phyloP scores from a whole-genome alignment of 2,888 invertebrate species.

The Hartigia nigra region DNA sequence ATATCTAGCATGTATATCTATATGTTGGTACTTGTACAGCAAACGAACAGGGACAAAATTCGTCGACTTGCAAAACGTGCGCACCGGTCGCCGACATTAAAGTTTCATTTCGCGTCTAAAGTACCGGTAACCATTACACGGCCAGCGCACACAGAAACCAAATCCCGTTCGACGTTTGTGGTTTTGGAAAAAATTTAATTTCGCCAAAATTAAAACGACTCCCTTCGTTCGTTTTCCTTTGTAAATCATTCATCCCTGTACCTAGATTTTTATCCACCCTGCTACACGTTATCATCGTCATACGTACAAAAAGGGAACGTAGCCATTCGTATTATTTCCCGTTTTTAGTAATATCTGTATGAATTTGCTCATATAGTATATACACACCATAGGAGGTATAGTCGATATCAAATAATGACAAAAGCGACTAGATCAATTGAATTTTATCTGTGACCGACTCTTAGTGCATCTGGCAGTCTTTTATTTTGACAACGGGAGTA shows the following conservation, averaged over 20 bases:
- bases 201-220: conserved; percentile 23
- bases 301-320: not conserved
- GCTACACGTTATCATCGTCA: not conserved
- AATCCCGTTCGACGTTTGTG: not conserved
- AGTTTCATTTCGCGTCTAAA: conserved; percentile 37
- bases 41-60: not conserved
- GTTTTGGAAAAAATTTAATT: conserved; percentile 25
- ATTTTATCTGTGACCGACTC: not conserved
- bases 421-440: not conserved
- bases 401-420: not conserved
- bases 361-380: not conserved
- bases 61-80: conserved; percentile 27
- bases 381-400: not conserved
- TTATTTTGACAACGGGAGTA: not conserved
- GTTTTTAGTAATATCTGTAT: not conserved
- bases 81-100: conserved; percentile 27
- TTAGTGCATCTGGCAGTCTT: not conserved
- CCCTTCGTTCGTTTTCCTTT: not conserved
- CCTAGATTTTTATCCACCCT: not conserved
- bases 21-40: not conserved
- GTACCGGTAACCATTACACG: conserved; percentile 43
- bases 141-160: conserved; percentile 22
- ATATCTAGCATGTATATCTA: not conserved
- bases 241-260: not conserved
- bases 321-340: not conserved